Evolutionary conservation across 2,888 invertebrate genomes (phyloP).

Genomic region (Drosophila kuntzei): DNA sequence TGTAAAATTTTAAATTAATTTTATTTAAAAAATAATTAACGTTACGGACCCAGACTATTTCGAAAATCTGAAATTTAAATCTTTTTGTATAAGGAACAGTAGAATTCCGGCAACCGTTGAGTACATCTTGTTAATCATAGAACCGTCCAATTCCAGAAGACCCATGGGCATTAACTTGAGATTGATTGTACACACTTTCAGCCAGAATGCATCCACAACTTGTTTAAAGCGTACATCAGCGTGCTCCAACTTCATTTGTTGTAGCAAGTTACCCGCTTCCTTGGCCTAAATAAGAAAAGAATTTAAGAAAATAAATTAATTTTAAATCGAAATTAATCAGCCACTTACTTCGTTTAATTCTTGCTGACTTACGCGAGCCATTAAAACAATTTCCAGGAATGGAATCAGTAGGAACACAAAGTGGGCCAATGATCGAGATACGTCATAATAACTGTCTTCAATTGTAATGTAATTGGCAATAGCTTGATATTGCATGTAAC

Average conservation of each 20-base stretch:
- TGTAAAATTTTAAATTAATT: too few species aligned
- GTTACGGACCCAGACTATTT: slow-evolving; percentile 1
- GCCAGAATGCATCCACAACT: slow-evolving; percentile 79
- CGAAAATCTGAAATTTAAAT: slow-evolving; percentile 80
- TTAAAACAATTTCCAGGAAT: slow-evolving; percentile 72
- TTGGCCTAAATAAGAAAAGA: slow-evolving; percentile 62
- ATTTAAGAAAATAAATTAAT: slow-evolving; percentile 16
- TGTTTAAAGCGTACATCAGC: slow-evolving; percentile 80
- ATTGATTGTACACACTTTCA: slow-evolving; percentile 67
- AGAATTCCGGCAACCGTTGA: slow-evolving; percentile 81
- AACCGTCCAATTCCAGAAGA: slow-evolving; percentile 76
- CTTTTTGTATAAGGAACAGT: slow-evolving; percentile 83
- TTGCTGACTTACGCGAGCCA: slow-evolving; percentile 65
- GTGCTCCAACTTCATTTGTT: slow-evolving; percentile 66
- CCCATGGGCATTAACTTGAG: slow-evolving; percentile 81
- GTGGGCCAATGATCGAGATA: slow-evolving; percentile 47
- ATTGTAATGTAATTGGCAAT: slow-evolving; percentile 74
- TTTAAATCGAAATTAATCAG: slow-evolving; percentile 4
- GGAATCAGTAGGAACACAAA: slow-evolving; percentile 78
- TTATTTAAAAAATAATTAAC: not conserved
- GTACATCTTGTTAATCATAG: slow-evolving; percentile 73
- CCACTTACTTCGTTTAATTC: slow-evolving; percentile 53
- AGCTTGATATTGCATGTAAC: slow-evolving; percentile 78
- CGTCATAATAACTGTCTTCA: slow-evolving; percentile 77
- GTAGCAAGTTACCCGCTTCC: slow-evolving; percentile 76